phyloP scores from a whole-genome alignment of 1,140 invertebrate species.

The Arctopsyche grandis region DNA sequence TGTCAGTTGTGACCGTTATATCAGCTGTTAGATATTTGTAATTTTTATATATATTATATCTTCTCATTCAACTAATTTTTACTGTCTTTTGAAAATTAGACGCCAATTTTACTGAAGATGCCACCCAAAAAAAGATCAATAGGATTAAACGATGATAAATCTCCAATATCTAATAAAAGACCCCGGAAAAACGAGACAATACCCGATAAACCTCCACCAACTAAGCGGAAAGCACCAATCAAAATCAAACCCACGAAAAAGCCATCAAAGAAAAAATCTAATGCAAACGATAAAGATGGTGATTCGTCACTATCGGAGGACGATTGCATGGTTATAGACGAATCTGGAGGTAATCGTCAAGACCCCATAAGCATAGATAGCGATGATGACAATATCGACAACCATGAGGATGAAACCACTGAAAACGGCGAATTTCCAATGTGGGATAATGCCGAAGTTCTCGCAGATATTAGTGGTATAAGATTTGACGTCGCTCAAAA shows the following conservation, averaged over 20 bases:
- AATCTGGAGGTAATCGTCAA: neutral
- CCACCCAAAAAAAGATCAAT: too few relatives aligned
- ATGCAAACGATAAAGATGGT: too few relatives aligned
- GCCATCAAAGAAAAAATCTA: neutral
- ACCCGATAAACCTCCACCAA: neutral
- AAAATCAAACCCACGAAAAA: neutral
- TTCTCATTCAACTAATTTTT: too few relatives aligned
- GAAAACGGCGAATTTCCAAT: conserved; percentile 48
- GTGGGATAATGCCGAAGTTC: conserved; percentile 60
- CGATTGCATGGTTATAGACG: neutral
- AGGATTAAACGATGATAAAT: too few relatives aligned
- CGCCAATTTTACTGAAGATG: too few relatives aligned
- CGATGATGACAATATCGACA: neutral
- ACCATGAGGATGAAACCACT: neutral
- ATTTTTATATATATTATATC: too few relatives aligned
- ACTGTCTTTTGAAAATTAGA: too few relatives aligned
- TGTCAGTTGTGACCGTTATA: too few relatives aligned
- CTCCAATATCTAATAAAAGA: too few relatives aligned
- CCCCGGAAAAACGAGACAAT: neutral
- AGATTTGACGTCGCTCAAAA: conserved; percentile 58
- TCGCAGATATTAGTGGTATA: conserved; percentile 59
- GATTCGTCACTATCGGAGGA: too few relatives aligned
- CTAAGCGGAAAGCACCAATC: neutral
- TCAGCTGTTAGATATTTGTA: too few relatives aligned
- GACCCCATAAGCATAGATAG: neutral